Conservation (phyloP, 2,888 invertebrate species). For the Oligia latruncula region DNA sequence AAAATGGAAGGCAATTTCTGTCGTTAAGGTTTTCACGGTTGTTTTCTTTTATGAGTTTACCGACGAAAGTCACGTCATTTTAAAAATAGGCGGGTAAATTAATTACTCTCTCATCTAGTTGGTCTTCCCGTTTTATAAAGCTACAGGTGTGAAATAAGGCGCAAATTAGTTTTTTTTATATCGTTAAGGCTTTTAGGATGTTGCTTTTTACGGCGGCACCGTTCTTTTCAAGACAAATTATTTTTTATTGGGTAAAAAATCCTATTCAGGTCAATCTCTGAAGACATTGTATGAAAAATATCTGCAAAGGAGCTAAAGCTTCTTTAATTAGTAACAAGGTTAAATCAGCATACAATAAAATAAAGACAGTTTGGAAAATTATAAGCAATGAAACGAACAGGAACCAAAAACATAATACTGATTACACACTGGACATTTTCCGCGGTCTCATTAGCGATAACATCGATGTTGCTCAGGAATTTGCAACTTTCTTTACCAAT, state of each 20-base stretch:
- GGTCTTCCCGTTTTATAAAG: slow-evolving; percentile 48
- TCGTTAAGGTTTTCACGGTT: slow-evolving; percentile 62
- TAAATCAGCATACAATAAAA: too few species aligned
- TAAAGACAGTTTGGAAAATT: too few species aligned
- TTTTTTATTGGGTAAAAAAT: slow-evolving; percentile 21
- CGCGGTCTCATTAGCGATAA: too few species aligned
- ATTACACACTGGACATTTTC: too few species aligned
- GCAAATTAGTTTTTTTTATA: slow-evolving; percentile 37
- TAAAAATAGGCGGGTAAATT: slow-evolving; percentile 55
- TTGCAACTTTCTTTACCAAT: too few species aligned
- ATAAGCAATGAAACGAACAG: too few species aligned
- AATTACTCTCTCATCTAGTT: slow-evolving; percentile 61
- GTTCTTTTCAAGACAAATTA: slow-evolving; percentile 14
- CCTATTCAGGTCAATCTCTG: slow-evolving; percentile 1
- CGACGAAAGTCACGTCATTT: slow-evolving; percentile 56
- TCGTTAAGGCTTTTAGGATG: slow-evolving; percentile 24
- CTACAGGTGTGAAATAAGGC: slow-evolving; percentile 58
- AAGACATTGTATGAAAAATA: slow-evolving; percentile 31
- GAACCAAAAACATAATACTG: too few species aligned
- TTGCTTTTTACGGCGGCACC: slow-evolving; percentile 28
- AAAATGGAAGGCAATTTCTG: slow-evolving; percentile 64
- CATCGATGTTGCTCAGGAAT: too few species aligned
- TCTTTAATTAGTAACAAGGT: too few species aligned
- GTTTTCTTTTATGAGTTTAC: slow-evolving; percentile 66
- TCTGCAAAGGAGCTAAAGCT: too few species aligned